These are phyloP conservation scores for Protobothrops mucrosquamatus DNA, from an alignment of 2,113 vertebrate species.

Conservation along the genomic window DNA sequence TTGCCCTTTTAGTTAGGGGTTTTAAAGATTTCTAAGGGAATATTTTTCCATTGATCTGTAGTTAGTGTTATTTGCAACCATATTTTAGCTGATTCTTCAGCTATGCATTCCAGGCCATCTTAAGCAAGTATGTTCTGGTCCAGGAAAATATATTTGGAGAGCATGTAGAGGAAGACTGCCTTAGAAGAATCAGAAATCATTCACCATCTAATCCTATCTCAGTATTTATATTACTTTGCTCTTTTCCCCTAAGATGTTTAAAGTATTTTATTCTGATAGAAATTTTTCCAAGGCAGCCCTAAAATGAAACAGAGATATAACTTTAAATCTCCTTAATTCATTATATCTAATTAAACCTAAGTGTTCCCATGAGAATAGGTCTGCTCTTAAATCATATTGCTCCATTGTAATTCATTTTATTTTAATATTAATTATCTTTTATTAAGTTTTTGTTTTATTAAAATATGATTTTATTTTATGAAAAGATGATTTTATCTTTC, in stretches of 20 bases:
- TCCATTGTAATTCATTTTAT: not conserved
- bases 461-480: not conserved
- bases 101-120: not conserved
- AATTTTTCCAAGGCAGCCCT: not conserved
- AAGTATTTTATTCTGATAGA: not conserved
- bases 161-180: not conserved
- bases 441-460: not conserved
- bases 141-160: not conserved
- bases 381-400: not conserved
- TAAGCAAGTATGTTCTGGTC: not conserved
- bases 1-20: not conserved
- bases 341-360: not conserved
- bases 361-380: not conserved
- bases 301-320: not conserved
- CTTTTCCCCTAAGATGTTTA: not conserved
- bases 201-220: not conserved
- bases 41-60: not conserved
- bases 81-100: not conserved
- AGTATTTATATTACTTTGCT: not conserved
- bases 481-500: not conserved
- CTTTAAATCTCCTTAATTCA: not conserved
- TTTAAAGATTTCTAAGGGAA: not conserved
- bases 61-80: not conserved
- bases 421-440: not conserved
- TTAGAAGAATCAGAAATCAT: not conserved